Base-by-base conservation (phyloP, 2,797 vertebrate genomes). In the Takifugu ocellatus region DNA sequence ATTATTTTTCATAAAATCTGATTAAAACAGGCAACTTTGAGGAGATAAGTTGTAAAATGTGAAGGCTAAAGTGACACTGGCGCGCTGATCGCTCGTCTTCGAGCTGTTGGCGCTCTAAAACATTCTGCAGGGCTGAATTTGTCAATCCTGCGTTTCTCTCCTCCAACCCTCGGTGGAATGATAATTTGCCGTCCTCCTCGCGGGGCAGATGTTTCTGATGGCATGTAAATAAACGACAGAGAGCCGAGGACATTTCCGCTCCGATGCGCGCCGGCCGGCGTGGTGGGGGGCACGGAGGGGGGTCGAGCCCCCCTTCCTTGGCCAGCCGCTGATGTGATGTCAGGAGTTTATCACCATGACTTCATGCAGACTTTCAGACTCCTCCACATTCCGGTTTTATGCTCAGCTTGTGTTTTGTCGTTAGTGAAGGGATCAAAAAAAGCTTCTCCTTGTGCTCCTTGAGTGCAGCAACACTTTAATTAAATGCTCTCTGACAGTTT, bases 111-210 rank as follows among this genome's bases (percentile, higher is more conserved):
- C 67, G 39, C 56, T 50, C 51, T 61, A 49, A 53, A 46, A 59
- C 66, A 66, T 74, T 24, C 51, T 31, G 25, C 16, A 12, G 36
- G 12, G 14, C 36, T 14, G 12, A 39, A 39, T 39, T 39, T 14
- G 36, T 39, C 36, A 39, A 3, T 39, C 2, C 10, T 48, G 43
- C 49, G 26, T 67, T 61, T 42, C 21, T 39, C 12, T 39, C 10
- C 36, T 39, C 36, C 14, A 3, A 66, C 48, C 39, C 56, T 16
- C 53, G 31, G 65, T 63, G 78, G 84, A 86, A 84, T 79, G 78
- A 77, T 81, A 86, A 89, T 84, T 77, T 77, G 61, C 54, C 75
- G 77, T 65, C 84, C 80, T 65, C 84, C 80, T 81, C 56, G 70
- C 66, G 81, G 78, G 62, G 49, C 48, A 69, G 9, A 24, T 75